Conservation (phyloP, 2,797 vertebrate species). For the Melanotaenia pygmaea region DNA sequence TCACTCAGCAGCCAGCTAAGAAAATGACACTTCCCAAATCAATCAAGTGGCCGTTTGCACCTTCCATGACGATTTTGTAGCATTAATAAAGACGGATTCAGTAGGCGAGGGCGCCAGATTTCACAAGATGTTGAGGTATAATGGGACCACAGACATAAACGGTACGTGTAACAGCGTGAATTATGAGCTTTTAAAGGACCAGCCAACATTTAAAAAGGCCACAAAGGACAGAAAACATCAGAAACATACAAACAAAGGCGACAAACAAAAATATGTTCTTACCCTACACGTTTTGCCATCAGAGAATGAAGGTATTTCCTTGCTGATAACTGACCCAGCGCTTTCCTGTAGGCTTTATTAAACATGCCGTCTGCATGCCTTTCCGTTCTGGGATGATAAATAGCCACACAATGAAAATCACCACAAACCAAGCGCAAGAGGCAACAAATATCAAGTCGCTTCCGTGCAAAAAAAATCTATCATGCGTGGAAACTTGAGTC, state of each 20-base stretch:
- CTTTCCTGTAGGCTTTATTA: conserved; percentile 95
- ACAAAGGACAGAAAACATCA: conserved; percentile 60
- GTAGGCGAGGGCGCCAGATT: conserved; percentile 11
- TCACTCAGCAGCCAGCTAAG: conserved; percentile 36
- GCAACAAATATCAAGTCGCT: conserved; percentile 64
- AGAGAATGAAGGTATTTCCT: conserved; percentile 94
- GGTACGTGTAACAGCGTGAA: conserved; percentile 53
- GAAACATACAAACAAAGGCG: conserved; percentile 44
- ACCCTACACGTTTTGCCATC: conserved; percentile 94
- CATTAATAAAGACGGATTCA: conserved; percentile 40
- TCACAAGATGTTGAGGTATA: conserved; percentile 35
- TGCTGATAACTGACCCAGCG: conserved; percentile 92
- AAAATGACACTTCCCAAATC: conserved; percentile 53
- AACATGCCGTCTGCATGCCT: conserved; percentile 95
- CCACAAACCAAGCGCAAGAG: conserved; percentile 70
- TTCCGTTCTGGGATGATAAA: conserved; percentile 83
- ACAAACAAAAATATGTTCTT: conserved; percentile 79
- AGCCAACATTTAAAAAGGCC: conserved; percentile 43
- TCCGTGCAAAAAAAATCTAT: conserved; percentile 33
- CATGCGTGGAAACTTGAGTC: not conserved
- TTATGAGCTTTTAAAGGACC: conserved; percentile 48
- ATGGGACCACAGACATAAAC: conserved; percentile 56
- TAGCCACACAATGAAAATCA: conserved; percentile 77
- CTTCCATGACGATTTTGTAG: conserved; percentile 9
- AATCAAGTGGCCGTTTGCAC: conserved; percentile 44